Conservation (phyloP, 2,797 vertebrate genomes). For the Anguilla obscura region DNA sequence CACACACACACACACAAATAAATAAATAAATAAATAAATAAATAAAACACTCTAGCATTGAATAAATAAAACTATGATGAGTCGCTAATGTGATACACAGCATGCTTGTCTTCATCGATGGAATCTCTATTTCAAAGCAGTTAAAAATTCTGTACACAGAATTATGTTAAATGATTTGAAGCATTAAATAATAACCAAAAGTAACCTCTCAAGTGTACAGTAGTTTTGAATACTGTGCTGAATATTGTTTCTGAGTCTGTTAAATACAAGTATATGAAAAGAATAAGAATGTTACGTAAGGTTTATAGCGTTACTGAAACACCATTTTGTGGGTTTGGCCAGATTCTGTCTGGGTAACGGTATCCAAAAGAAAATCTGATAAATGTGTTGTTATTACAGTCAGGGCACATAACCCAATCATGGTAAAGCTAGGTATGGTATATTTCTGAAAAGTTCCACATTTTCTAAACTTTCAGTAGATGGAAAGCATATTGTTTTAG, state of each 20-base stretch:
- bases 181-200: background rate
- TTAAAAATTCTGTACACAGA: background rate
- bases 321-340: constrained; percentile 24
- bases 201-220: background rate
- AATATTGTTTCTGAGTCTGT: background rate
- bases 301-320: background rate
- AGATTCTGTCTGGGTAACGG: constrained; percentile 32
- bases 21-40: background rate
- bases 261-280: constrained; percentile 13
- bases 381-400: constrained; percentile 33
- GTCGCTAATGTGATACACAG: background rate
- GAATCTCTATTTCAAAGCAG: background rate
- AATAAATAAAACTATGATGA: background rate
- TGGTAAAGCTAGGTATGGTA: constrained; percentile 32
- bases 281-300: constrained; percentile 15
- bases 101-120: background rate
- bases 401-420: constrained; percentile 41
- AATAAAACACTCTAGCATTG: background rate
- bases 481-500: constrained; percentile 25
- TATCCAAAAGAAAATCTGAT: constrained; percentile 37
- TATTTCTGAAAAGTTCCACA: constrained; percentile 16
- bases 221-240: background rate
- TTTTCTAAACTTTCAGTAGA: constrained; percentile 26
- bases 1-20: too few species aligned
- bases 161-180: background rate